Evolutionary conservation across 2,113 vertebrate species (phyloP).

Genomic region (Brienomyrus brachyistius): DNA sequence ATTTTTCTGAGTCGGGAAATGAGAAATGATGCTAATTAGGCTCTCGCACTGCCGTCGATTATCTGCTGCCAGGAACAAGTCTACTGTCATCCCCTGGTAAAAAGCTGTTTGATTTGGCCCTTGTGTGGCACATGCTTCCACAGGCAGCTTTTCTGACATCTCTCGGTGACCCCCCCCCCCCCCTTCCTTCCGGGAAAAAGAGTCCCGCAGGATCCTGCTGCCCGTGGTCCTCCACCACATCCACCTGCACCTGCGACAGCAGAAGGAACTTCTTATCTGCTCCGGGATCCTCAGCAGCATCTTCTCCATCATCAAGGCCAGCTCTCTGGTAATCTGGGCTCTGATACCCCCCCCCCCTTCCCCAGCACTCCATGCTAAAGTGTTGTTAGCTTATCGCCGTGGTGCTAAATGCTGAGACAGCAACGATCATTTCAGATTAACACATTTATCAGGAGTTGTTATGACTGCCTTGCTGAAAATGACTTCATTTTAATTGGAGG

Average conservation of each 20-base stretch:
- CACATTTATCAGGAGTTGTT: neutral
- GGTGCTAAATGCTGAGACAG: neutral
- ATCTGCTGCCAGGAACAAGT: neutral
- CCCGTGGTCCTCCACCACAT: constrained; percentile 96
- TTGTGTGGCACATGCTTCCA: neutral
- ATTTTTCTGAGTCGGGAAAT: neutral
- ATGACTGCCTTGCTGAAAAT: neutral
- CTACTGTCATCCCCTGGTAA: neutral
- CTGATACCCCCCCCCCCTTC: neutral
- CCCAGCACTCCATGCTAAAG: neutral
- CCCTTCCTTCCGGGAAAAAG: constrained; percentile 47
- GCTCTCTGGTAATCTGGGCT: constrained; percentile 56
- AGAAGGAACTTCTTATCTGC: constrained; percentile 95
- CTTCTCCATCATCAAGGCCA: constrained; percentile 85
- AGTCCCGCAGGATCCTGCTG: constrained; percentile 88
- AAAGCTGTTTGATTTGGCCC: neutral
- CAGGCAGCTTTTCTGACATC: neutral
- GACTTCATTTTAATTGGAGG: neutral
- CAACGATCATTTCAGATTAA: neutral
- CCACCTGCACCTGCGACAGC: constrained; percentile 90
- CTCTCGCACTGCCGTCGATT: neutral
- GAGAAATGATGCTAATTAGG: neutral
- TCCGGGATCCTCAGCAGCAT: constrained; percentile 96
- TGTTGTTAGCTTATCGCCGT: neutral
- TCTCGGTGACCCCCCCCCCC: neutral